phyloP scores from a whole-genome alignment of 2,113 vertebrate genomes.

The Furnarius figulus region DNA sequence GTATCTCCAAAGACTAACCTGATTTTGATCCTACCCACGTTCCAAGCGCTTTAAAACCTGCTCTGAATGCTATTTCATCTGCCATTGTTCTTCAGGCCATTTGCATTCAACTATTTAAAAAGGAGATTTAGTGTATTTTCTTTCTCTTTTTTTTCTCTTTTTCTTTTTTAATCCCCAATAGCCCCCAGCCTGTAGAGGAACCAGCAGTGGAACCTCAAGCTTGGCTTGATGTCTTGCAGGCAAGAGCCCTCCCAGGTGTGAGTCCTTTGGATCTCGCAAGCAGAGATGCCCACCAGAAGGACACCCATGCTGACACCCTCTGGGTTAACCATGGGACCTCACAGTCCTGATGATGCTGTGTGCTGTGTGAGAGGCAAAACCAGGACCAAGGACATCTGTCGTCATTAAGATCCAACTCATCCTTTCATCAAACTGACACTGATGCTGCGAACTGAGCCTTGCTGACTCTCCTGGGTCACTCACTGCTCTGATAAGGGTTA shows the following conservation, averaged over 20 bases:
- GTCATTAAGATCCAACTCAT: background rate
- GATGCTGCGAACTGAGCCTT: background rate
- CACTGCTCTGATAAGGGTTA: background rate
- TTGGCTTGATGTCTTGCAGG: background rate
- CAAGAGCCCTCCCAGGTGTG: background rate
- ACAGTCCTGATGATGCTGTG: background rate
- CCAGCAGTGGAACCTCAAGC: background rate
- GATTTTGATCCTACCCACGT: slow-evolving; percentile 64
- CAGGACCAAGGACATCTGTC: background rate
- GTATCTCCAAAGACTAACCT: slow-evolving; percentile 62
- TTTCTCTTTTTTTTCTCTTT: background rate
- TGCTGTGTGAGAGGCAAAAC: background rate
- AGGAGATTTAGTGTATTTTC: slow-evolving; percentile 55
- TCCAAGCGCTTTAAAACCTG: slow-evolving; percentile 29
- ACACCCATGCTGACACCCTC: background rate
- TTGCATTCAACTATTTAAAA: slow-evolving; percentile 58
- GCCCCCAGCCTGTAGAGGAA: background rate
- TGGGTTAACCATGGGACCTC: background rate
- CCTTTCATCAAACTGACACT: background rate
- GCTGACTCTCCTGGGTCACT: background rate
- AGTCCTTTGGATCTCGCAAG: fast-evolving
- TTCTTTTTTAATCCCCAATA: background rate
- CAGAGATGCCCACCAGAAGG: background rate
- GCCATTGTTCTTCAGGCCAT: slow-evolving; percentile 61
- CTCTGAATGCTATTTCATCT: slow-evolving; percentile 60